phyloP scores from a whole-genome alignment of 2,113 vertebrate genomes.

The Prietella phreatophila region DNA sequence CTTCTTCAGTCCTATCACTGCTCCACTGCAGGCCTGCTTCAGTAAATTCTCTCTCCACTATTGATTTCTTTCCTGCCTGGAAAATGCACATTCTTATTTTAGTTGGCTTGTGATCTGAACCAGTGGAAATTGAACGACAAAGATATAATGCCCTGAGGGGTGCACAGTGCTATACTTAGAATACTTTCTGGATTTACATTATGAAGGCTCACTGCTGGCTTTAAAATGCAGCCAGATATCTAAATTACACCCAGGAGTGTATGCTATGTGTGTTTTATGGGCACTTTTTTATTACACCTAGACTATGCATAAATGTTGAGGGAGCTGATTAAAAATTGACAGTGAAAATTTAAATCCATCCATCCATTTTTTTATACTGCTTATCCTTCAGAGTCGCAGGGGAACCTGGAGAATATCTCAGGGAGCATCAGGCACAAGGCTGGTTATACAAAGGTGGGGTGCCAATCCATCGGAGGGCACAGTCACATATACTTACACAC shows the following conservation, averaged over 20 bases:
- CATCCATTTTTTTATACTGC: too few species aligned
- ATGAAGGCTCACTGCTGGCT: not conserved
- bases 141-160: slow-evolving; percentile 34
- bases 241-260: not conserved
- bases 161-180: slow-evolving; percentile 25
- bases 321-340: not conserved
- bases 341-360: not conserved
- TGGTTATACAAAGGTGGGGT: too few species aligned
- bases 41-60: slow-evolving; percentile 19
- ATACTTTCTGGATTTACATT: not conserved
- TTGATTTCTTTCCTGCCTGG: slow-evolving; percentile 20
- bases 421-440: too few species aligned
- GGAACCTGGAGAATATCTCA: too few species aligned
- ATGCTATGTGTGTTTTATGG: not conserved
- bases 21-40: not conserved
- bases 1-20: not conserved
- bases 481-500: too few species aligned
- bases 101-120: slow-evolving; percentile 36
- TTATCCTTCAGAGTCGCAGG: too few species aligned
- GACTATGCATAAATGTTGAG: not conserved
- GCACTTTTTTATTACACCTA: not conserved
- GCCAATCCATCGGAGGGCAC: too few species aligned
- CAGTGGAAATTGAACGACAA: slow-evolving; percentile 37
- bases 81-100: slow-evolving; percentile 25
- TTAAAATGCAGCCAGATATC: slow-evolving; percentile 1